phyloP scores from a whole-genome alignment of 2,888 invertebrate genomes.

The Hermodice carunculata region DNA sequence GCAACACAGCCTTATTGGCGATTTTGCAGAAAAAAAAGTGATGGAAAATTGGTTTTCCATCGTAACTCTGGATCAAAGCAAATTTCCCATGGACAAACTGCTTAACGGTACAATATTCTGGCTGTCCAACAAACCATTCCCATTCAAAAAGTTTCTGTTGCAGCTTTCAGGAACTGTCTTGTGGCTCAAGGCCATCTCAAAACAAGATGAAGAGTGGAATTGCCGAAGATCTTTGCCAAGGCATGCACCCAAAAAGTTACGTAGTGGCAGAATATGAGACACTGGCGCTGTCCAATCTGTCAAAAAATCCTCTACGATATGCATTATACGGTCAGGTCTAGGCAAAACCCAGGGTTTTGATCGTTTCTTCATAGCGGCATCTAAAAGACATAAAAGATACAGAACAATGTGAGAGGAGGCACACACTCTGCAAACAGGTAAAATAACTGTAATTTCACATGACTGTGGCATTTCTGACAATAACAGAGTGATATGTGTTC shows the following conservation, averaged over 20 bases:
- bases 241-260: conserved; percentile 59
- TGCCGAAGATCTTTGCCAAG: conserved; percentile 59
- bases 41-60: too few species aligned
- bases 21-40: too few species aligned
- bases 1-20: too few species aligned
- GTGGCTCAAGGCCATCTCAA: conserved; percentile 59
- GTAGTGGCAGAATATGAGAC: conserved; percentile 68
- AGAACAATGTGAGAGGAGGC: too few species aligned
- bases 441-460: too few species aligned
- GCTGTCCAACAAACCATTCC: neutral
- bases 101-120: too few species aligned
- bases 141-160: conserved; percentile 46
- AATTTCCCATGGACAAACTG: too few species aligned
- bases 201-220: conserved; percentile 62
- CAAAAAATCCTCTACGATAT: conserved; percentile 71
- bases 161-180: conserved; percentile 52
- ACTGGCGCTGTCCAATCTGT: conserved; percentile 67
- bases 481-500: too few species aligned
- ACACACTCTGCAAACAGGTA: too few species aligned
- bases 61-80: too few species aligned
- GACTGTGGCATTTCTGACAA: too few species aligned
- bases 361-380: conserved; percentile 47
- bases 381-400: conserved; percentile 43
- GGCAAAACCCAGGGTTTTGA: conserved; percentile 56
- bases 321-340: conserved; percentile 66